Percentiles rank a stretch among this genome's conserved stretches.
Evolutionary conservation across 2,888 invertebrate species (phyloP).

Genomic region (Drosophila histrio): DNA sequence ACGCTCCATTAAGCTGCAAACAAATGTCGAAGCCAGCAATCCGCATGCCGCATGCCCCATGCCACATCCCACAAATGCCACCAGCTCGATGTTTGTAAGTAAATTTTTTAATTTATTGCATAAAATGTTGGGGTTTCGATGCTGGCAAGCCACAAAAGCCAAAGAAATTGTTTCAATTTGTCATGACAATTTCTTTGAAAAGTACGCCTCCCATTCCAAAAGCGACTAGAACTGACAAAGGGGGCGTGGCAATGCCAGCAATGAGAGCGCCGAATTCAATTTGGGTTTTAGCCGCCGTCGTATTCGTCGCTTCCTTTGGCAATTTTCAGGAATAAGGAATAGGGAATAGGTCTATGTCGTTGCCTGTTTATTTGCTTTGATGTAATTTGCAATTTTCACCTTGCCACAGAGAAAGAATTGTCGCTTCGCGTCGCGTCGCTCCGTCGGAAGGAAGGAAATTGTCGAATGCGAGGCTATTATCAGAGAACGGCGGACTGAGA

Average conservation of each 20-base stretch:
- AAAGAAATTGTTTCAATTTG: conserved; percentile 80
- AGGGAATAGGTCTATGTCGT: conserved; percentile 57
- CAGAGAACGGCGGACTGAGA: conserved; percentile 32
- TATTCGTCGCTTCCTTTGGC: conserved; percentile 42
- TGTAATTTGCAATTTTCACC: conserved; percentile 81
- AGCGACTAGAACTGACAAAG: neutral
- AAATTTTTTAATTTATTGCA: conserved; percentile 78
- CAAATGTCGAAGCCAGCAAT: conserved; percentile 50
- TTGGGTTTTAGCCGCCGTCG: conserved; percentile 62
- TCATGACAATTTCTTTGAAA: conserved; percentile 77
- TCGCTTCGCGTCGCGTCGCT: too few species aligned
- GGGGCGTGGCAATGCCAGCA: conserved; percentile 12
- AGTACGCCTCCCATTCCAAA: conserved; percentile 32
- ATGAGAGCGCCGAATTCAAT: conserved; percentile 76
- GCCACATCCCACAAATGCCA: neutral
- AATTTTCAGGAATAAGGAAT: conserved; percentile 40
- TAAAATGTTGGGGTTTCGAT: conserved; percentile 64
- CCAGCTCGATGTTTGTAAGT: conserved; percentile 49
- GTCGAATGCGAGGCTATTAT: conserved; percentile 68
- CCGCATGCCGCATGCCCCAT: neutral
- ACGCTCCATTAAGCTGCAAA: conserved; percentile 74
- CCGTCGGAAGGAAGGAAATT: conserved; percentile 66
- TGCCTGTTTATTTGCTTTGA: conserved; percentile 70
- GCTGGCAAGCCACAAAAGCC: conserved; percentile 69
- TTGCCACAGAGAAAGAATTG: conserved; percentile 37